Percentiles rank a stretch among this genome's conserved stretches.
phyloP scores from a whole-genome alignment of 2,113 vertebrate species.

The Poecilia latipinna region DNA sequence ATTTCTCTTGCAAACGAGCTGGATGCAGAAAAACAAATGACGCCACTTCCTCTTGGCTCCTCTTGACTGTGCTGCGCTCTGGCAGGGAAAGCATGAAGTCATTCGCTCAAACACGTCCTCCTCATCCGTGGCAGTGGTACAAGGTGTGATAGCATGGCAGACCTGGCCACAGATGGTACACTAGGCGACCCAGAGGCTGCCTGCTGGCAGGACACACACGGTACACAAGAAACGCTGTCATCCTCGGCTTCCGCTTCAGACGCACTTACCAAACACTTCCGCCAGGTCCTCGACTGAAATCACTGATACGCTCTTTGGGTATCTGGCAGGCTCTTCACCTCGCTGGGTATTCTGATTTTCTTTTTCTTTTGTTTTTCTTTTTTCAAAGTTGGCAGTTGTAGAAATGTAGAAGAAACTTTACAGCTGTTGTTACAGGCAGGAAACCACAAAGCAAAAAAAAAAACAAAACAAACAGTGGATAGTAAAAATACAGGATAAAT shows the following conservation, averaged over 20 bases:
- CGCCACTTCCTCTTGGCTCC: slow-evolving; percentile 31
- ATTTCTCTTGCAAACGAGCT: not conserved
- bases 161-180: slow-evolving; percentile 73
- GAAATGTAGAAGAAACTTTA: not conserved
- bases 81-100: slow-evolving; percentile 33
- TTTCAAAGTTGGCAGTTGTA: not conserved
- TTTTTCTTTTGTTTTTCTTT: not conserved
- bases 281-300: slow-evolving; percentile 29
- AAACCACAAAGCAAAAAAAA: not conserved
- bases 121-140: slow-evolving; percentile 52
- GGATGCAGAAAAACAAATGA: slow-evolving; percentile 42
- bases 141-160: slow-evolving; percentile 62
- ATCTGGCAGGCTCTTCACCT: slow-evolving; percentile 20
- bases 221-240: slow-evolving; percentile 61
- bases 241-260: slow-evolving; percentile 54
- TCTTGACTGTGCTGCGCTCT: slow-evolving; percentile 12
- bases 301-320: slow-evolving; percentile 22
- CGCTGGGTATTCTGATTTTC: not conserved
- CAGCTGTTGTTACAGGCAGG: slow-evolving; percentile 2
- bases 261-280: slow-evolving; percentile 47
- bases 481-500: not conserved
- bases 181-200: slow-evolving; percentile 66
- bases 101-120: slow-evolving; percentile 38
- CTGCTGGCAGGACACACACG: slow-evolving; percentile 69
- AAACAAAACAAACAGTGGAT: not conserved